Conservation (phyloP, 2,797 vertebrate genomes). For the Picus viridis region DNA sequence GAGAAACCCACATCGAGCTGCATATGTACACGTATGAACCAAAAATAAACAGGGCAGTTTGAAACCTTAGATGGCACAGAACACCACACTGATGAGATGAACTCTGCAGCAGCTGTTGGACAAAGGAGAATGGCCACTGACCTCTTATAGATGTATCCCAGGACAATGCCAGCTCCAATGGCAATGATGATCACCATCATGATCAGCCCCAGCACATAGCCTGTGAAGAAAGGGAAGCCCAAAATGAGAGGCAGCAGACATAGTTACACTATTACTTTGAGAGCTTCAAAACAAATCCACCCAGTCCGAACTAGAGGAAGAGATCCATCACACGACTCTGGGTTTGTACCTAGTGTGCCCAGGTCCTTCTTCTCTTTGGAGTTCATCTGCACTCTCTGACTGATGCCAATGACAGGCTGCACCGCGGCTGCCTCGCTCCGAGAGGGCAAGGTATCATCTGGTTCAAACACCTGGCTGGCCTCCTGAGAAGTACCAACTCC, state of each 20-base stretch:
- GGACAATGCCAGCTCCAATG: conserved; percentile 76
- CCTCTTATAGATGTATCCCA: conserved; percentile 85
- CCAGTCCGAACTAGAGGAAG: background rate
- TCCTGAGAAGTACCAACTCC: conserved; percentile 16
- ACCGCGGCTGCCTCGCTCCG: conserved; percentile 79
- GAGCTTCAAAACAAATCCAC: background rate
- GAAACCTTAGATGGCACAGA: background rate
- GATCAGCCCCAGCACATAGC: conserved; percentile 79
- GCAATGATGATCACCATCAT: conserved; percentile 82
- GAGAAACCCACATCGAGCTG: background rate
- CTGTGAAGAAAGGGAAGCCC: conserved; percentile 41
- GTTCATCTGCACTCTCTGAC: conserved; percentile 86
- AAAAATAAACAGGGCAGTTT: background rate
- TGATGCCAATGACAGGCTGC: conserved; percentile 89
- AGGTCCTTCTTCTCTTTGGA: conserved; percentile 93
- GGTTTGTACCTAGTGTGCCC: conserved; percentile 78
- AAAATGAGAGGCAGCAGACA: conserved; percentile 2
- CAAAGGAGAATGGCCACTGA: conserved; percentile 59
- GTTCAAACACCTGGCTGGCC: conserved; percentile 68
- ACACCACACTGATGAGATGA: background rate
- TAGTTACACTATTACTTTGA: background rate
- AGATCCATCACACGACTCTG: background rate
- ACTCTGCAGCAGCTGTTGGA: background rate
- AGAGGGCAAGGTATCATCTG: conserved; percentile 69
- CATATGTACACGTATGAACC: background rate